phyloP scores from a whole-genome alignment of 2,888 invertebrate genomes.

The Cryptocephalus primarius region DNA sequence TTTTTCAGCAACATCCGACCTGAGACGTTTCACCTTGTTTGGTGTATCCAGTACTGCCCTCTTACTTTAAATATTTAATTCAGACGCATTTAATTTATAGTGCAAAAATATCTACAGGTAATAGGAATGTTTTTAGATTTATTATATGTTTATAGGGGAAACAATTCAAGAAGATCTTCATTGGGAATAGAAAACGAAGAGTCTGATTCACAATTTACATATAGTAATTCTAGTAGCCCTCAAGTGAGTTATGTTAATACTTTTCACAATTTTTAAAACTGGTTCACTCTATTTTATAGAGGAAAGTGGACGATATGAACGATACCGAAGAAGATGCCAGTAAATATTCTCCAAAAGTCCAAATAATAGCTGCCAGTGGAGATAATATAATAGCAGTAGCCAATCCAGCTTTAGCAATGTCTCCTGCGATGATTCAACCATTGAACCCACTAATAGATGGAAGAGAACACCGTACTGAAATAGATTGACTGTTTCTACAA shows the following conservation, averaged over 20 bases:
- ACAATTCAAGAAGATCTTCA: conserved; percentile 34
- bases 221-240: conserved; percentile 67
- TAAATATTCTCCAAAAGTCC: conserved; percentile 40
- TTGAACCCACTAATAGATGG: conserved; percentile 13
- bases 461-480: conserved; percentile 12
- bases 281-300: conserved; percentile 14
- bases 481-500: conserved; percentile 10
- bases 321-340: conserved; percentile 31
- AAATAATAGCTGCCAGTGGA: conserved; percentile 75
- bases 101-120: too few relatives aligned
- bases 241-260: conserved; percentile 34
- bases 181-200: conserved; percentile 48
- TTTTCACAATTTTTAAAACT: background rate
- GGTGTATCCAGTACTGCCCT: too few relatives aligned
- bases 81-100: too few relatives aligned
- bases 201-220: conserved; percentile 66
- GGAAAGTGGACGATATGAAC: conserved; percentile 21
- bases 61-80: too few relatives aligned
- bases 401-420: conserved; percentile 69
- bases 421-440: conserved; percentile 34
- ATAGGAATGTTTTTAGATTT: too few relatives aligned
- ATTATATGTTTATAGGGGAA: conserved; percentile 8
- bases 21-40: too few relatives aligned
- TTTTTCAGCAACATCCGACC: too few relatives aligned
- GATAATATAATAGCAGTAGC: conserved; percentile 83